Evolutionary conservation across 2,888 invertebrate species (phyloP).

Genomic region (Molanna angustata): DNA sequence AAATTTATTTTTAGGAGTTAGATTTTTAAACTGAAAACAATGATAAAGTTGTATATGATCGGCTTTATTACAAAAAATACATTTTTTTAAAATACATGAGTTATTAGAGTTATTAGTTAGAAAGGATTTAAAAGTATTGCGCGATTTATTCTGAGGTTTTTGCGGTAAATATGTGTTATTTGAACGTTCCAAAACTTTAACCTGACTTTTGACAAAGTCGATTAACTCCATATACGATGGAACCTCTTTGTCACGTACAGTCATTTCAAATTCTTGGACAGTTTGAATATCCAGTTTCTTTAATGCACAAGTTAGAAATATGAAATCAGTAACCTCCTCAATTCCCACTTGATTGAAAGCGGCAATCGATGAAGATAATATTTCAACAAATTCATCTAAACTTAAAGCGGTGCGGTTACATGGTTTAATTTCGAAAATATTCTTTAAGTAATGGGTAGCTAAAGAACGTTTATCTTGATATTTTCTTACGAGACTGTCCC

Average conservation of each 20-base stretch:
- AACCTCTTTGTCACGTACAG: neutral
- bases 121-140: neutral
- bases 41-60: neutral
- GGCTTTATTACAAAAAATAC: neutral
- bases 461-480: neutral
- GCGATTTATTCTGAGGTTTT: no score
- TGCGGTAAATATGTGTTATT: no score
- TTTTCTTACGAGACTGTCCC: conserved; percentile 1
- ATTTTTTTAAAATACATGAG: neutral
- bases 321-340: neutral
- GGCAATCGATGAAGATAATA: neutral
- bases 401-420: neutral
- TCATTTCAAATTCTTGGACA: conserved; percentile 1
- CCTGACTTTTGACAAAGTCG: neutral
- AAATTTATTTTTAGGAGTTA: neutral
- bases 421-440: neutral
- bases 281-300: neutral
- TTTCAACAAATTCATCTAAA: neutral
- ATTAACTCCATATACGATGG: neutral
- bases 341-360: neutral
- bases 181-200: no score
- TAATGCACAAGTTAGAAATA: neutral
- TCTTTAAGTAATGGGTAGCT: neutral
- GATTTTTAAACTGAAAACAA: neutral
- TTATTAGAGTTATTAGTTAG: neutral